Evolutionary conservation across 2,888 invertebrate species (phyloP).

Genomic region (Phrixothrix hirtus): DNA sequence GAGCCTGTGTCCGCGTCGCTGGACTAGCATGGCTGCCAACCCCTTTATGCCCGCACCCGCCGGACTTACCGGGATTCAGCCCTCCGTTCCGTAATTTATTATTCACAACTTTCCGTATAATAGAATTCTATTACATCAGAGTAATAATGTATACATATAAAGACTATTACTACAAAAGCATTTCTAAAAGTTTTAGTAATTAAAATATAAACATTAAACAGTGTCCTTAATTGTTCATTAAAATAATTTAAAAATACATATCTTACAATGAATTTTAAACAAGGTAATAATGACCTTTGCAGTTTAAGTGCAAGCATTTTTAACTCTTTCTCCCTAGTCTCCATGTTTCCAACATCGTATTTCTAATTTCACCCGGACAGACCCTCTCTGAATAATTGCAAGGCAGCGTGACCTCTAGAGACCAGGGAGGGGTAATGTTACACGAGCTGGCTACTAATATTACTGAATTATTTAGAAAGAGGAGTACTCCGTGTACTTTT

Average conservation of each 20-base stretch:
- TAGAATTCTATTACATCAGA: conserved; percentile 45
- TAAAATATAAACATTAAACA: too few species aligned
- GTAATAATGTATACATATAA: too few species aligned
- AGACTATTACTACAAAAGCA: too few species aligned
- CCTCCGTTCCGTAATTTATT: conserved; percentile 46
- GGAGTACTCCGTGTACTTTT: conserved; percentile 25
- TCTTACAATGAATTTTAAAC: conserved; percentile 21
- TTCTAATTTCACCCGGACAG: conserved; percentile 37
- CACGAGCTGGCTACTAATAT: conserved; percentile 42
- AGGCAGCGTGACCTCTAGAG: conserved; percentile 53
- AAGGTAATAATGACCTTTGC: conserved; percentile 24
- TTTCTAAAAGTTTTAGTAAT: too few species aligned
- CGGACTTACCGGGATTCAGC: conserved; percentile 33
- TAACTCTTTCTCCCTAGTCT: conserved; percentile 32
- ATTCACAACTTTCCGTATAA: conserved; percentile 50
- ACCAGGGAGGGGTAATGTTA: conserved; percentile 50
- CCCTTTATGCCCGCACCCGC: conserved; percentile 44
- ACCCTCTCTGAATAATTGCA: conserved; percentile 52
- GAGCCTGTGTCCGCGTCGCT: conserved; percentile 59
- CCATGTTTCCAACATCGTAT: conserved; percentile 30
- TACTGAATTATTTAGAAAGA: conserved; percentile 36
- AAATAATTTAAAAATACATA: too few species aligned
- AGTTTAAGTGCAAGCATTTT: conserved; percentile 33
- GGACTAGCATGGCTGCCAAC: conserved; percentile 62
- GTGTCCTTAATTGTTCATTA: too few species aligned